Base-by-base conservation (phyloP, 2,888 invertebrate species). In the Xestia ashworthii region DNA sequence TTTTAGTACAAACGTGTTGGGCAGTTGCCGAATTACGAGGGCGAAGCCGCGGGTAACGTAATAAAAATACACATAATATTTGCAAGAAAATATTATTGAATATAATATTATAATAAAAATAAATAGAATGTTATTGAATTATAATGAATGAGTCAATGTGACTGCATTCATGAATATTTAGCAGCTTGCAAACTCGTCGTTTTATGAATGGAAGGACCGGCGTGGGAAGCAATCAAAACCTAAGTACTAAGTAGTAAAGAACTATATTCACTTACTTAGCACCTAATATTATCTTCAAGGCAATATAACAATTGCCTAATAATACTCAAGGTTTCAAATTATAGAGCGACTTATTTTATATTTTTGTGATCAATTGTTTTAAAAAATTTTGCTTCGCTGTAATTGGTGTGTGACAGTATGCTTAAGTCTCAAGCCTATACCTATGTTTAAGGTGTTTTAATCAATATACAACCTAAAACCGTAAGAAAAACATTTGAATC, bases 121-220 rank as follows among this genome's bases (percentile, higher is more conserved):
- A 32, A 32, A 32, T 32, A 32, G 32, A 67, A 78, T 82, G 44
- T 66, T 67, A 77, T 67, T 64, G 32, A 55, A 82, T 78, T 62
- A 68, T 68, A 6, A 68, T 71, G 81, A 64, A 78, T 74, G 78
- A 74, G 50, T 81, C 71, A 80, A 68, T 71, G 68, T 50, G 38
- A 77, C 48, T 83, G 55, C 68, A 74, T 38, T 70, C 69, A 71
- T 82, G 65, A 69, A 83, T 83, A 79, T 72, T 79, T 65, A 82
- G 46, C 48, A 74, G 48, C 50, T 82, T 74, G 62, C 70, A 14
- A 82, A 81, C 78, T 67, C 19, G 53, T 44, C 67, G 32, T 65
- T 78, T 82, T 74, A 83, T 79, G 83, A 83, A 82, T 82, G 74
- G 82, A 64, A 71, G 67, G 48, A 71, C 55, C 38, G n/a, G 58